phyloP scores from a whole-genome alignment of 2,888 invertebrate species.

The Drosophila peninsularis region DNA sequence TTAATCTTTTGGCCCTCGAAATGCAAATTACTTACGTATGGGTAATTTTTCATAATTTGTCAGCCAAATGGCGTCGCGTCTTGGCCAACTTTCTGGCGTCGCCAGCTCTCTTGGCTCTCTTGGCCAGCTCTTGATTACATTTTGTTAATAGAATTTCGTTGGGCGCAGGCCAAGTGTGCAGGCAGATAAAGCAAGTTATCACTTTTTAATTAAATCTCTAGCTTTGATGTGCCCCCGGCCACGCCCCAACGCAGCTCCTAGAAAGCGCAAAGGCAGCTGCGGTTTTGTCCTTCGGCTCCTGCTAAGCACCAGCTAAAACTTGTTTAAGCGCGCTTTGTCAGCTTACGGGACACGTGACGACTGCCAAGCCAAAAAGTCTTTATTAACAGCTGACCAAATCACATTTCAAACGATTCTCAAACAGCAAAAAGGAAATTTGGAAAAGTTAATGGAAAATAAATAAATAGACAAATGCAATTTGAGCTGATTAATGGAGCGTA shows the following conservation, averaged over 20 bases:
- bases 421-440: not conserved
- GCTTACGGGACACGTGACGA: conserved; percentile 13
- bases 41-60: conserved; percentile 70
- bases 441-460: conserved; percentile 4
- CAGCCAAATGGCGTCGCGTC: conserved; percentile 37
- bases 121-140: conserved; percentile 65
- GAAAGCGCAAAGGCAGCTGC: conserved; percentile 5
- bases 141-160: conserved; percentile 66
- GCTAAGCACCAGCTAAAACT: conserved; percentile 5
- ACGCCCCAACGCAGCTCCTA: not conserved
- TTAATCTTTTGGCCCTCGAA: conserved; percentile 51
- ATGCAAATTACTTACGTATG: conserved; percentile 73
- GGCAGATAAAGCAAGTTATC: conserved; percentile 63
- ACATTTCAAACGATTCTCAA: conserved; percentile 1
- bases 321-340: conserved; percentile 4
- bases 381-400: conserved; percentile 23
- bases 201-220: conserved; percentile 75
- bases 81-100: conserved; percentile 34
- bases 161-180: conserved; percentile 47
- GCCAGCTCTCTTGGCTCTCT: conserved; percentile 9
- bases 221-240: conserved; percentile 62
- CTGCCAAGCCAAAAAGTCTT: conserved; percentile 17
- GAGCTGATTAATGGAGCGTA: conserved; percentile 18
- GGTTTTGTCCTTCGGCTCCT: conserved; percentile 9
- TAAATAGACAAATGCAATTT: conserved; percentile 16